Evolutionary conservation across 2,113 vertebrate species (phyloP), one percentile per base, ranked within the genome.

Genomic region (Brachionichthys hirsutus): DNA sequence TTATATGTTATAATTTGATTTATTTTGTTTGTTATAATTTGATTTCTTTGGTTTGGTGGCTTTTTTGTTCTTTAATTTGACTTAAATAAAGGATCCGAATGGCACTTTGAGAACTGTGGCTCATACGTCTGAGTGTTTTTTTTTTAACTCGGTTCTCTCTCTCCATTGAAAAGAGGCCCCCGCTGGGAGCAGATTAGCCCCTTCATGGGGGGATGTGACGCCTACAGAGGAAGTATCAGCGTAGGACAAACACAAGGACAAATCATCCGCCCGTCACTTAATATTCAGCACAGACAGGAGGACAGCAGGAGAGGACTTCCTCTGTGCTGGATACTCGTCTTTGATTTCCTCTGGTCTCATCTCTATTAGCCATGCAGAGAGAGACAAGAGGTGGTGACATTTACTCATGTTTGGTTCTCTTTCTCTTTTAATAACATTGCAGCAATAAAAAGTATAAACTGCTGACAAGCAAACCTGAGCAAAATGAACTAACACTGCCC

Each of bases 151-250:
- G 54, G 59, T n/a, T n/a, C 51, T 67, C 57, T 75, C 70, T 70
- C 82, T 67, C 75, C 77, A 72, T 24, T 34, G 64, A 62, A 55
- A 46, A 82, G 75, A 70, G 57, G 18, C 54, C 79, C 79, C 81
- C 60, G 36, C 81, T 75, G 78, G 74, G 73, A 83, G 71, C 80
- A 87, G 87, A 89, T 86, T 86, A 89, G 83, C 78, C 72, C 82
- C 85, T 79, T 78, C 71, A 65, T 67, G 85, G 78, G 87, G 87
- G 78, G 81, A 67, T n/a, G 67, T 72, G 80, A 82, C 48, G 76
- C 81, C 74, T 49, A 62, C 70, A 77, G 76, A 86, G 78, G 83
- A 85, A 86, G 83, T 78, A 78, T 76, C 75, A 85, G 84, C 74
- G 67, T 46, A 77, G 80, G 75, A 76, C 85, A 84, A 88, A 87